These are phyloP conservation scores for Scyliorhinus canicula DNA, from an alignment of 2,797 vertebrate species.

Conservation along the genomic window DNA sequence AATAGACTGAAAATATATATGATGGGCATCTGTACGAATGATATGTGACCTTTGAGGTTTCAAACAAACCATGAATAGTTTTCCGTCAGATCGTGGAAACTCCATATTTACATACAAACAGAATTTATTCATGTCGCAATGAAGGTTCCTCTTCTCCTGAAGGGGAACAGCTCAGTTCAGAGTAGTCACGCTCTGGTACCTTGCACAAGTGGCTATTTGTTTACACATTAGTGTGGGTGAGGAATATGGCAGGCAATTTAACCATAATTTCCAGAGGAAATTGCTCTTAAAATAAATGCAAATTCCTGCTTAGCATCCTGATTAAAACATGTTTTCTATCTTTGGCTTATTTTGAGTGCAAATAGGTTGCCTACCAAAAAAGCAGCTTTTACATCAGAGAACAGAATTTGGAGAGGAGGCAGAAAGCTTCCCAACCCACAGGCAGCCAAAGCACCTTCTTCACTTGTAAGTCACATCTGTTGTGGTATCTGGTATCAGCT, in stretches of 20 bases:
- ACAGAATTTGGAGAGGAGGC: no score
- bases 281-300: background rate
- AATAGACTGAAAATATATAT: background rate
- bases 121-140: background rate
- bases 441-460: background rate
- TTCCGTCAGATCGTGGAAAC: background rate
- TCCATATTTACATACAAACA: background rate
- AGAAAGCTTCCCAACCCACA: background rate
- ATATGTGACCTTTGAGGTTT: background rate
- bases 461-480: no score
- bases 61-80: background rate
- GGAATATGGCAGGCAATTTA: background rate
- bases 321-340: background rate
- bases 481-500: background rate
- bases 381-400: background rate
- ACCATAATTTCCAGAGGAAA: background rate
- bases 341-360: background rate
- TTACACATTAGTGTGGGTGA: background rate
- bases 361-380: background rate
- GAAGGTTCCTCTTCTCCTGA: background rate
- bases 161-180: background rate
- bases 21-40: background rate
- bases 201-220: background rate
- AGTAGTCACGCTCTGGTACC: background rate
- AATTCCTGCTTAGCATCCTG: background rate